A percentile compares a stretch with the other conserved stretches of the same genome.
Conservation (phyloP, 1,140 invertebrate genomes). For the Orchesella cincta region DNA sequence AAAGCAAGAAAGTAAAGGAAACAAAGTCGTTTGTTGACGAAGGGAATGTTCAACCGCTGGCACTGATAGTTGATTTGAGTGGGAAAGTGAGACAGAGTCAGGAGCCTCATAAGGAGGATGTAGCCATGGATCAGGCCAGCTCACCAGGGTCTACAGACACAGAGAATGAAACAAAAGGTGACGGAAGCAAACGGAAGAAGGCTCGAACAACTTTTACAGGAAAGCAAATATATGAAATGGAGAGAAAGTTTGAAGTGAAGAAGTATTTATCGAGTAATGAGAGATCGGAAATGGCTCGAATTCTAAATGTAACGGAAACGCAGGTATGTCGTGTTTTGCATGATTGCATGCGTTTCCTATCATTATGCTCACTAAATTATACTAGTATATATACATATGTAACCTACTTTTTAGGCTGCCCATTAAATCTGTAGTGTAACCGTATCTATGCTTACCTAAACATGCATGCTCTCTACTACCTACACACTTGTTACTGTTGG, state of each 20-base stretch:
- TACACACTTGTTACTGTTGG: too few species aligned
- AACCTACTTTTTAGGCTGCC: too few species aligned
- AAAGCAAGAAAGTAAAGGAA: not conserved
- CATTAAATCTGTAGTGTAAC: too few species aligned
- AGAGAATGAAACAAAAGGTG: conserved; percentile 58
- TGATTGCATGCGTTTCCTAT: not conserved
- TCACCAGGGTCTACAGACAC: conserved; percentile 16
- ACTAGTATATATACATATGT: too few species aligned
- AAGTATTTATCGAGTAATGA: conserved; percentile 96
- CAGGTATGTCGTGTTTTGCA: conserved; percentile 69
- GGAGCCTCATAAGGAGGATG: too few species aligned
- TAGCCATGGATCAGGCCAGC: conserved; percentile 56
- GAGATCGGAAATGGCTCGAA: conserved; percentile 87
- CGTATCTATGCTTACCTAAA: too few species aligned
- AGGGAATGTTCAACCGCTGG: not conserved
- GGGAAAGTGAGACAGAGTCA: not conserved
- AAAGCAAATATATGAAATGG: conserved; percentile 91
- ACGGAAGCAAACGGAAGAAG: conserved; percentile 82
- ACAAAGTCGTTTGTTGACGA: not conserved
- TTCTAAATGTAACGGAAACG: conserved; percentile 91
- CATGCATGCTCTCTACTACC: too few species aligned
- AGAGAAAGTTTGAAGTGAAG: conserved; percentile 93
- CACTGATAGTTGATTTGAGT: not conserved
- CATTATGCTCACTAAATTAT: too few species aligned
- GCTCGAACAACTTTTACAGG: conserved; percentile 93